A percentile compares a stretch with the other conserved stretches of the same genome.
These are phyloP conservation scores for Resseliella maxima DNA, from an alignment of 2,888 invertebrate genomes.

Conservation along the genomic window DNA sequence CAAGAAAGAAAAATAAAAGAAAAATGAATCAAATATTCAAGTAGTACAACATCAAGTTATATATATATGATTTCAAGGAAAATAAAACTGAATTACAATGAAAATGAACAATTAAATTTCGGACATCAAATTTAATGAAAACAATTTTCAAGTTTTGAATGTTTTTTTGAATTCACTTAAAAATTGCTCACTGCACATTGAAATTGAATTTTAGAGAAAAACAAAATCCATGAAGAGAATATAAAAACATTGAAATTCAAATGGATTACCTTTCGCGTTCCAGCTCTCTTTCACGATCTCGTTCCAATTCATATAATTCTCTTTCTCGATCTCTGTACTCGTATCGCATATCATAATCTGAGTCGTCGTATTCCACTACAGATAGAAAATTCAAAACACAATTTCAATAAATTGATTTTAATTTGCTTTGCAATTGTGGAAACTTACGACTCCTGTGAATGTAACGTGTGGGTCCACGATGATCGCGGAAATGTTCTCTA, in stretches of 20 bases:
- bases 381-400: background rate
- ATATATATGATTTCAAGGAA: background rate
- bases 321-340: slow-evolving; percentile 68
- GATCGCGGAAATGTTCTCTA: slow-evolving; percentile 65
- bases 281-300: slow-evolving; percentile 67
- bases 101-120: background rate
- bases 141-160: background rate
- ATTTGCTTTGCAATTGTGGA: background rate
- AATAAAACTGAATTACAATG: background rate
- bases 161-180: background rate
- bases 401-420: background rate
- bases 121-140: background rate
- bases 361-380: slow-evolving; percentile 35
- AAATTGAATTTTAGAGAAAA: background rate
- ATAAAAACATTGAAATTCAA: background rate
- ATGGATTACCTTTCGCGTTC: slow-evolving; percentile 67
- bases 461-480: slow-evolving; percentile 22
- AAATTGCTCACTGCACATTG: background rate
- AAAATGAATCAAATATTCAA: slow-evolving; percentile 3
- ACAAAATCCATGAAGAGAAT: slow-evolving; percentile 1
- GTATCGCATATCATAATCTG: slow-evolving; percentile 66
- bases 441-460: slow-evolving; percentile 37
- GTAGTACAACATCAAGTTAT: slow-evolving; percentile 15
- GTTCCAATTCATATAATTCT: slow-evolving; percentile 67
- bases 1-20: background rate